Percentiles rank a stretch among this genome's conserved stretches.
Conservation (phyloP, 2,113 vertebrate genomes). For the Corythoichthys haematopterus region DNA sequence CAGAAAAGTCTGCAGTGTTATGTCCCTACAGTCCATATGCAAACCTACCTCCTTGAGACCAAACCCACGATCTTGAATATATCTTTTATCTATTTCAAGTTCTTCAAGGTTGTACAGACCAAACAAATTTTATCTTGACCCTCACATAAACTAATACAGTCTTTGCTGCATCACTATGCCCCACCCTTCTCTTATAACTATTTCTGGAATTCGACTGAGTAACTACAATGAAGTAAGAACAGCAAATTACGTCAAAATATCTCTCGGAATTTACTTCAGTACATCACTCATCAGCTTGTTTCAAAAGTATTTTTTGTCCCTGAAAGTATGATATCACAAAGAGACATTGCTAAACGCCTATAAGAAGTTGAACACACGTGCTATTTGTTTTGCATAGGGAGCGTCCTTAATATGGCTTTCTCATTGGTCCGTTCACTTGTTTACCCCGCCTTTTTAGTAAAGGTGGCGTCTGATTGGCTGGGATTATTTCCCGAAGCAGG, state of each 20-base stretch:
- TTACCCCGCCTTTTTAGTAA: conserved; percentile 30
- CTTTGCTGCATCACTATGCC: neutral
- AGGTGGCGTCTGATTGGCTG: conserved; percentile 49
- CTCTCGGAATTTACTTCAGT: neutral
- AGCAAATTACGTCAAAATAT: neutral
- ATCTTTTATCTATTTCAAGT: too few relatives aligned
- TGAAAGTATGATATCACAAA: neutral
- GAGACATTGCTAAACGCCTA: neutral
- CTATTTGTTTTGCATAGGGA: neutral
- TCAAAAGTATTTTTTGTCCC: neutral
- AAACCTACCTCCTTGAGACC: too few relatives aligned
- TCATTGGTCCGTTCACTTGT: conserved; percentile 21
- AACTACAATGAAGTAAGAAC: neutral
- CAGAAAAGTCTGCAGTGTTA: too few relatives aligned
- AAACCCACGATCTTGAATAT: too few relatives aligned
- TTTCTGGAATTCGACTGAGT: neutral
- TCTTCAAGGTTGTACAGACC: too few relatives aligned
- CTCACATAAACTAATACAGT: neutral
- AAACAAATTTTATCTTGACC: neutral
- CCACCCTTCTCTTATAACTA: neutral
- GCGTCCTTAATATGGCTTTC: too few relatives aligned
- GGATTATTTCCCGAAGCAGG: neutral
- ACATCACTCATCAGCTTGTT: neutral
- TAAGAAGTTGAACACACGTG: conserved; percentile 12
- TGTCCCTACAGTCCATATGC: too few relatives aligned